phyloP scores from a whole-genome alignment of 2,888 invertebrate species.

The Heliothis peltigera region DNA sequence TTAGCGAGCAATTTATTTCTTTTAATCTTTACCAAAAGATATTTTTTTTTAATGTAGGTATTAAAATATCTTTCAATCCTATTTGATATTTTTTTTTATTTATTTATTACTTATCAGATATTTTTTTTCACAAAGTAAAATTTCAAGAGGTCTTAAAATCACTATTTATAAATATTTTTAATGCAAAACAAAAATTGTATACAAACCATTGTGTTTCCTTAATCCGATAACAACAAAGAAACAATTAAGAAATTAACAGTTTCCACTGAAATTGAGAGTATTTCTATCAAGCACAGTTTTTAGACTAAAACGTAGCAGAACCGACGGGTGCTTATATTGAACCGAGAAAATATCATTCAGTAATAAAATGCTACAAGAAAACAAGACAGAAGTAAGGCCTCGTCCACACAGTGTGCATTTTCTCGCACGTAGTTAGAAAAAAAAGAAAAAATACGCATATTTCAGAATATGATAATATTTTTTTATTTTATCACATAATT shows the following conservation, averaged over 20 bases:
- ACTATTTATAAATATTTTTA: too few species aligned
- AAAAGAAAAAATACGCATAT: too few species aligned
- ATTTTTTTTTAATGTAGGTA: too few species aligned
- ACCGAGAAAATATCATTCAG: constrained; percentile 47
- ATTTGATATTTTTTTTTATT: too few species aligned
- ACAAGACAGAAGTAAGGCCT: constrained; percentile 69
- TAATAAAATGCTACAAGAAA: constrained; percentile 65
- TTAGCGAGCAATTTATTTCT: too few species aligned
- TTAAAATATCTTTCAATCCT: too few species aligned
- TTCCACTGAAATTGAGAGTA: constrained; percentile 14
- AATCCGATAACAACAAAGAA: constrained; percentile 2
- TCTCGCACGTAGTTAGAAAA: neutral
- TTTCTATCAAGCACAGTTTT: constrained; percentile 42
- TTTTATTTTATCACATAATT: too few species aligned
- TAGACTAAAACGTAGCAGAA: constrained; percentile 46
- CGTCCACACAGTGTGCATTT: constrained; percentile 53
- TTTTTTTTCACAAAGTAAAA: too few species aligned
- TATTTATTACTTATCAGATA: too few species aligned
- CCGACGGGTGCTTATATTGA: constrained; percentile 53
- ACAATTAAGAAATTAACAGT: neutral
- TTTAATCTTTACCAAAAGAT: too few species aligned
- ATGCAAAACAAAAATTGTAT: constrained; percentile 1
- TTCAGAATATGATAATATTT: too few species aligned
- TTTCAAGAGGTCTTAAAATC: too few species aligned
- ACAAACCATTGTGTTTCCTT: constrained; percentile 60